Evolutionary conservation across 2,888 invertebrate species (phyloP).

Genomic region (Parapristionchus giblindavisi): DNA sequence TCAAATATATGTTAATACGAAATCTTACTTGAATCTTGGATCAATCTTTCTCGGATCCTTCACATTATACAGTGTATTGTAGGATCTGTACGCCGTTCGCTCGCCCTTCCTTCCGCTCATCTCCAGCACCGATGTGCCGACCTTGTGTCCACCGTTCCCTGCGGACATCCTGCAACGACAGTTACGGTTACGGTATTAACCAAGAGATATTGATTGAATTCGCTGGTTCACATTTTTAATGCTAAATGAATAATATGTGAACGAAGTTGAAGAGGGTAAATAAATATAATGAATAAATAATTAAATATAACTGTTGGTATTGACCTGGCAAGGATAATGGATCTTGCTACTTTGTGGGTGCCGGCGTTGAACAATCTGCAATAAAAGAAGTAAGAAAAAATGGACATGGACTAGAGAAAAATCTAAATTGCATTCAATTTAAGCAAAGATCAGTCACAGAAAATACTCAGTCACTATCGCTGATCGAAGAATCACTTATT

Average conservation of each 20-base stretch:
- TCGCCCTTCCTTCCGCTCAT: background rate
- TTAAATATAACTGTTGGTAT: no score
- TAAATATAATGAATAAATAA: no score
- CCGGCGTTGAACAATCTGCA: slow-evolving; percentile 36
- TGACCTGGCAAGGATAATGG: slow-evolving; percentile 28
- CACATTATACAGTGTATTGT: slow-evolving; percentile 32
- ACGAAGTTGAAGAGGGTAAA: no score
- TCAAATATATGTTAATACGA: no score
- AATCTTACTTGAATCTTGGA: slow-evolving; percentile 27
- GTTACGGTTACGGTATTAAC: no score
- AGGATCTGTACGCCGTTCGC: slow-evolving; percentile 21
- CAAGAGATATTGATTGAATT: no score
- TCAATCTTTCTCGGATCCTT: slow-evolving; percentile 34
- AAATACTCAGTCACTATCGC: no score
- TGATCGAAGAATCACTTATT: no score
- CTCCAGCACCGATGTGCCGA: background rate
- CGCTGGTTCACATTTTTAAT: no score
- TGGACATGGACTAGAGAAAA: background rate
- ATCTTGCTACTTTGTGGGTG: slow-evolving; percentile 27
- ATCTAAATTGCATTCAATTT: background rate
- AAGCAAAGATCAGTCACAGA: background rate
- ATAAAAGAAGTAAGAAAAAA: background rate
- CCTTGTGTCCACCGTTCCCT: no score
- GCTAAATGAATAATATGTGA: no score
- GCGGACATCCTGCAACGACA: no score